A percentile compares a stretch with the other conserved stretches of the same genome.
These are phyloP conservation scores for Falco berigora DNA, from an alignment of 2,797 vertebrate species.

Conservation along the genomic window DNA sequence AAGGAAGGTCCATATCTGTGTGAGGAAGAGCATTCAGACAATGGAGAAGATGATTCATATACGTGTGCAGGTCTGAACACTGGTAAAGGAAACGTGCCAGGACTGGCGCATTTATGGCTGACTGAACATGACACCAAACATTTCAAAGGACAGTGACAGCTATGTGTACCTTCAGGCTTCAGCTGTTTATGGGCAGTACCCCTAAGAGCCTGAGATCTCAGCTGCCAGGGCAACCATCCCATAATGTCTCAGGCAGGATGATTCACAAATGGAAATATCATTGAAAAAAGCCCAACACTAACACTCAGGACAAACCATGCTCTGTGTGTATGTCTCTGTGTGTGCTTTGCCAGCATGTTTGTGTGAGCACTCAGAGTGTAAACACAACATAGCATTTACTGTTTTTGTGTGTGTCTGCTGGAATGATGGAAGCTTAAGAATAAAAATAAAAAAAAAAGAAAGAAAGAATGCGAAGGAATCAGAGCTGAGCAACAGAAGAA, in stretches of 20 bases:
- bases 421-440: not conserved
- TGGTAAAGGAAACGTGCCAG: not conserved
- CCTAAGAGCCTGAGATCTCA: not conserved
- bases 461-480: not conserved
- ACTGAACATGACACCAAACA: not conserved
- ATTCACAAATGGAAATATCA: not conserved
- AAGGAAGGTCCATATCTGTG: not conserved
- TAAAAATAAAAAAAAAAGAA: not conserved
- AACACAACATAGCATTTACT: not conserved
- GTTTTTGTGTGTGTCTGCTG: not conserved
- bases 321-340: not conserved
- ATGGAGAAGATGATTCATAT: not conserved
- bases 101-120: not conserved
- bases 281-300: not conserved
- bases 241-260: not conserved
- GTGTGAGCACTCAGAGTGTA: not conserved
- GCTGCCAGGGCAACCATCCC: not conserved
- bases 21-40: not conserved
- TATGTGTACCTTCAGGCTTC: not conserved
- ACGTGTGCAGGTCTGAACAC: not conserved
- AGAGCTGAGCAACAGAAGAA: conserved; percentile 27
- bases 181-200: not conserved
- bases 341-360: not conserved
- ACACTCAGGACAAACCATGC: not conserved
- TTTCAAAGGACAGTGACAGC: not conserved